A percentile compares a stretch with the other conserved stretches of the same genome.
Evolutionary conservation across 2,113 vertebrate genomes (phyloP).

Genomic region (Alethe diademata): DNA sequence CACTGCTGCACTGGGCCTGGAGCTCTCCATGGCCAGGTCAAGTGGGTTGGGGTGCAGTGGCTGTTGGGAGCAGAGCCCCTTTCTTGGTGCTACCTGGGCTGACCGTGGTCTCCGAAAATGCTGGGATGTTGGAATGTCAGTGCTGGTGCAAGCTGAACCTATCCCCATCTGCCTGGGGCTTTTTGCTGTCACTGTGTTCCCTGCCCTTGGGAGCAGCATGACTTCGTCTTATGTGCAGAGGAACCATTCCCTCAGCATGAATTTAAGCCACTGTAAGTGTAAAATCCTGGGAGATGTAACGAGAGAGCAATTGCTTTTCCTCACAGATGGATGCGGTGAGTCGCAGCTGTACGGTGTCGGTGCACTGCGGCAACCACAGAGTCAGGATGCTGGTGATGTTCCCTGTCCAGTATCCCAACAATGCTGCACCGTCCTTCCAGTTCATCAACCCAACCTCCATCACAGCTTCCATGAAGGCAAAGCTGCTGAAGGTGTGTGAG

Average conservation of each 20-base stretch:
- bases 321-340: slow-evolving; percentile 92
- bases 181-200: not conserved
- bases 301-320: not conserved
- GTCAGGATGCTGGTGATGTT: slow-evolving; percentile 96
- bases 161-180: not conserved
- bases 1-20: not conserved
- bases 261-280: not conserved
- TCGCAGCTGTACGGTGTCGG: slow-evolving; percentile 91
- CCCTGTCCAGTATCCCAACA: slow-evolving; percentile 95
- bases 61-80: not conserved
- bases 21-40: not conserved
- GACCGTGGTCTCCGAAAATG: not conserved
- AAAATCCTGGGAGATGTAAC: not conserved
- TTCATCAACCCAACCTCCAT: slow-evolving; percentile 93
- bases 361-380: slow-evolving; percentile 87
- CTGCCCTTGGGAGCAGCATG: not conserved
- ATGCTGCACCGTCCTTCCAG: slow-evolving; percentile 93
- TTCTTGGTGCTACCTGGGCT: not conserved
- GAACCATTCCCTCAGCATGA: not conserved
- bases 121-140: not conserved
- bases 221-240: rapidly evolving
- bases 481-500: slow-evolving; percentile 90
- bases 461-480: slow-evolving; percentile 89
- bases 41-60: not conserved
- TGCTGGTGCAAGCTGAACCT: rapidly evolving